Conservation (phyloP, 2,888 invertebrate genomes). For the Dichetophora obliterata region DNA sequence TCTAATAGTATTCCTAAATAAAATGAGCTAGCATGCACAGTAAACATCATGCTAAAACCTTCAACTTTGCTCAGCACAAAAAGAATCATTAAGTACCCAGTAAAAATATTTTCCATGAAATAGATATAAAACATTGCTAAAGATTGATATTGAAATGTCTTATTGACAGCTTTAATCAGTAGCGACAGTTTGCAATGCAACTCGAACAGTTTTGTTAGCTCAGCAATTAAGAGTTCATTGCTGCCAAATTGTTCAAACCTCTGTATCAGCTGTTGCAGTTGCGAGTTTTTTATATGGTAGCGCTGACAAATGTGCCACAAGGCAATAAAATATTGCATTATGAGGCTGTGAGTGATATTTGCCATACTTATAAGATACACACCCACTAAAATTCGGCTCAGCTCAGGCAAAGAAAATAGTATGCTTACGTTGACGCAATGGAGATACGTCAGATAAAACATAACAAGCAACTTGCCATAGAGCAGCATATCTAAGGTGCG, state of each 20-base stretch:
- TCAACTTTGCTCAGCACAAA: not conserved
- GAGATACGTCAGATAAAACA: not conserved
- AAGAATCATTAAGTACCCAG: not conserved
- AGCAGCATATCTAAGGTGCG: not conserved
- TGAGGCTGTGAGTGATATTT: not conserved
- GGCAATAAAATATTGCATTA: not conserved
- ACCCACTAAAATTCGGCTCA: not conserved
- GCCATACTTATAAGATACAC: not conserved
- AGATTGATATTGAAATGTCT: not conserved
- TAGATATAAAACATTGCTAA: not conserved
- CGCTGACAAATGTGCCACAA: constrained; percentile 5
- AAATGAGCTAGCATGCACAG: too few relatives aligned
- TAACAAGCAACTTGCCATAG: not conserved
- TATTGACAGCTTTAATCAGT: not conserved
- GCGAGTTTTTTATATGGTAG: not conserved
- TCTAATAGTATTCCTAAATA: not conserved
- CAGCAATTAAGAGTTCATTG: too few relatives aligned
- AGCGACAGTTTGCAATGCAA: not conserved
- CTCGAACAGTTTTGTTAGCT: not conserved
- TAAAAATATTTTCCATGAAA: not conserved
- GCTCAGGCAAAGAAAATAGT: not conserved
- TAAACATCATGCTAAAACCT: too few relatives aligned
- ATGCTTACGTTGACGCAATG: not conserved
- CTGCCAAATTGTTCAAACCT: not conserved
- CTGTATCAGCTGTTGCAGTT: not conserved